Base-by-base conservation (phyloP, 2,797 vertebrate genomes). In the Apogon talboti region DNA sequence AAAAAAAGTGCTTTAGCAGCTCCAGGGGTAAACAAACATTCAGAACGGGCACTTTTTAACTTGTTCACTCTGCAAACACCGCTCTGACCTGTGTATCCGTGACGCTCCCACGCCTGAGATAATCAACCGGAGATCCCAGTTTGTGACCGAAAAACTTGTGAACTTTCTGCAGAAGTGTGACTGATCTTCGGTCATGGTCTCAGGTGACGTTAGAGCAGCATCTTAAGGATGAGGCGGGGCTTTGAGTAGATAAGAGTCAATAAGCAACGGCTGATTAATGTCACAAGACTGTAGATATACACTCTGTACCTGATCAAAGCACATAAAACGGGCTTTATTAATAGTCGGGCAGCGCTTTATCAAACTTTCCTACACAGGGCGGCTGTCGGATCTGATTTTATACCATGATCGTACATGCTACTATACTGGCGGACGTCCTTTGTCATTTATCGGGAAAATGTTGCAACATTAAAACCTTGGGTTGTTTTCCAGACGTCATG, bases 1-100 rank as follows among this genome's bases (percentile, higher is more conserved):
- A 28, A 45, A 66, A 79, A 89, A 91, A 90, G 89, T 90, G 90
- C 90, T 89, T 87, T 4, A 85, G 89, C 85, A 88, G 86, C 87
- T 89, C 41, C 43, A 12, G 79, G 89, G 81, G 76, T 87, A 87
- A 91, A 88, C 79, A 89, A 86, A 91, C 83, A 90, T 89, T 90
- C 84, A 83, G 69, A 86, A 87, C 64, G 62, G 85, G 68, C 79
- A 85, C 73, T n/a, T 84, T 24, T 90, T 60, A 82, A 84, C 73
- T 54, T 73, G 65, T 83, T 78, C 74, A 57, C 74, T 82, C 73
- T 57, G 81, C 71, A 81, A 76, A 88, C 71, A 58, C 19, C 18
- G 9, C 15, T 11, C 35, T 16, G 19, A 70, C 61, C 71, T 64
- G 69, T 65, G 65, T 62, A 48, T 68, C 71, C 67, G 4, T 19